phyloP scores from a whole-genome alignment of 2,797 vertebrate species.

The Falco cherrug region DNA sequence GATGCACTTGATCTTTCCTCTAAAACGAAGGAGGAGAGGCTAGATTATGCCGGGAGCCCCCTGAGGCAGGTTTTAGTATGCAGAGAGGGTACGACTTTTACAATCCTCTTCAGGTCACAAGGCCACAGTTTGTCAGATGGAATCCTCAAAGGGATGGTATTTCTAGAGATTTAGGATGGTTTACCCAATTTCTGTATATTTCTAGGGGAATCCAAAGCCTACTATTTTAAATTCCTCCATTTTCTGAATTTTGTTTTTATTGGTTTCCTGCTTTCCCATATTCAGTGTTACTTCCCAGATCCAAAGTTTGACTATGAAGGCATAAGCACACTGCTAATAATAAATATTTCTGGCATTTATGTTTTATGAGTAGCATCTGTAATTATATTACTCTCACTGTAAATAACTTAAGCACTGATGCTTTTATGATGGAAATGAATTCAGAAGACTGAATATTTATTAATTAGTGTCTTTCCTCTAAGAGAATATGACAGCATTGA shows the following conservation, averaged over 20 bases:
- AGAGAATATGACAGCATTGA: slow-evolving; percentile 51
- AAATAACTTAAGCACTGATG: slow-evolving; percentile 63
- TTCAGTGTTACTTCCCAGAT: not conserved
- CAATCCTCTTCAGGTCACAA: not conserved
- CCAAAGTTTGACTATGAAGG: not conserved
- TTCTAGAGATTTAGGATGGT: not conserved
- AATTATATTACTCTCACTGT: slow-evolving; percentile 64
- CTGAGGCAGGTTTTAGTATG: not conserved
- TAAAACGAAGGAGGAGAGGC: not conserved
- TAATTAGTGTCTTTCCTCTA: slow-evolving; percentile 57
- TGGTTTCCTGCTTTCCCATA: not conserved
- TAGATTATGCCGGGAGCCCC: not conserved
- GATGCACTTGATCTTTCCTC: not conserved
- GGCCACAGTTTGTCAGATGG: not conserved
- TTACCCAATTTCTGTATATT: not conserved
- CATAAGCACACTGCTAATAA: slow-evolving; percentile 35
- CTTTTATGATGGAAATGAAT: slow-evolving; percentile 71
- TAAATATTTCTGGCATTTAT: slow-evolving; percentile 58
- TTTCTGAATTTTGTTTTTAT: not conserved
- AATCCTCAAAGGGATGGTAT: not conserved
- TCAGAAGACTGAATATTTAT: slow-evolving; percentile 64
- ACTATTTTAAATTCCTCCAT: not conserved
- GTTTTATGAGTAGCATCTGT: slow-evolving; percentile 46
- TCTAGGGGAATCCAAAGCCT: not conserved
- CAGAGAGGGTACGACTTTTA: not conserved